Conservation (phyloP, 37 sponge, comb jelly and placozoan species). For the Dysidea cf. avara region DNA sequence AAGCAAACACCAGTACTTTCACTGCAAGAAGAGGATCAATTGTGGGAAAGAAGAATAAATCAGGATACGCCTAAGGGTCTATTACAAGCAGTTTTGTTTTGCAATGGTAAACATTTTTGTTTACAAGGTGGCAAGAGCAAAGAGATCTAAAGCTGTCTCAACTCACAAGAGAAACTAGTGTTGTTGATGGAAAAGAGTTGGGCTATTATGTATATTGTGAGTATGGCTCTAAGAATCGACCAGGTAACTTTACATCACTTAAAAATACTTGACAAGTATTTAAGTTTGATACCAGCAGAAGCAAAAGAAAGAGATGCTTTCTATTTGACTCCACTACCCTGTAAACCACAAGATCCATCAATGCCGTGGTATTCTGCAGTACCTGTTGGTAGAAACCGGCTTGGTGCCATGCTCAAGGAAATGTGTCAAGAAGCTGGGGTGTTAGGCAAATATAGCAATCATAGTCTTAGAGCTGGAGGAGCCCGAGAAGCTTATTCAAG, state of each 20-base stretch:
- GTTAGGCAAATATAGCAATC: conserved; percentile 1
- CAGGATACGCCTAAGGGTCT: background rate
- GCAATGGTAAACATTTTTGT: background rate
- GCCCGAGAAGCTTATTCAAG: background rate
- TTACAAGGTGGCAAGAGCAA: background rate
- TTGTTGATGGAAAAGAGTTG: background rate
- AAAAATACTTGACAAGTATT: conserved; percentile 1
- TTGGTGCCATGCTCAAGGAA: background rate
- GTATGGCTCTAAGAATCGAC: conserved; percentile 14
- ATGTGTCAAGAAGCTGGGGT: conserved; percentile 4
- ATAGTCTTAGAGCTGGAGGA: conserved; percentile 8
- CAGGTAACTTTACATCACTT: conserved; percentile 5
- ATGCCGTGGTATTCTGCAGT: background rate
- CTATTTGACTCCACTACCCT: background rate
- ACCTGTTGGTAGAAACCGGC: conserved; percentile 1
- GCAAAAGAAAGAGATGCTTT: conserved; percentile 12
- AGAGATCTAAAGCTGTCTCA: conserved; percentile 5
- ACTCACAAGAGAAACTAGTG: background rate
- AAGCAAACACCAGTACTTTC: background rate
- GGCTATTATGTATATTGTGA: conserved; percentile 12
- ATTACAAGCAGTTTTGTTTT: conserved; percentile 2
- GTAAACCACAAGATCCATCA: background rate
- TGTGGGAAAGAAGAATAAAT: conserved; percentile 1
- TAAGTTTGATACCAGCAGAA: background rate
- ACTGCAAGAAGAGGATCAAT: background rate